Base-by-base conservation (phyloP, 37 sponge, comb jelly and placozoan genomes). In the Beroe ovata region DNA sequence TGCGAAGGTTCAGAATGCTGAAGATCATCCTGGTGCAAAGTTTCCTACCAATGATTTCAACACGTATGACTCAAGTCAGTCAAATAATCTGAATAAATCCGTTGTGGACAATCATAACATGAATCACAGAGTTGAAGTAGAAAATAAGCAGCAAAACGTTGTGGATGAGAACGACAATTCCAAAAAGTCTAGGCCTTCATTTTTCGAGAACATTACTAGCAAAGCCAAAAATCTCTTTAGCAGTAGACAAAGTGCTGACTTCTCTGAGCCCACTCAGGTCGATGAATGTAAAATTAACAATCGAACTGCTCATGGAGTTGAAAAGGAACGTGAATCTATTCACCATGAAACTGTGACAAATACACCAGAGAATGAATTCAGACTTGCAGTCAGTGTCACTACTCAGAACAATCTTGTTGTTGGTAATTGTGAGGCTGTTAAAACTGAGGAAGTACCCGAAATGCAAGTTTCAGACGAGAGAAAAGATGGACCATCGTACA, bases 171-270 rank as follows among this genome's bases (percentile, higher is more conserved):
- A 66, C 30, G 69, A 66, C 34, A 66, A 66, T 16, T 25, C 11
- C 19, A 66, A 30, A 30, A 66, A 30, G 36, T 33, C 32, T 66
- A 66, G 34, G 69, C 30, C 69, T 0, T 66, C 69, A 34, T 66
- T 66, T 18, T 30, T 66, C 2, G 69, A 30, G 2, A 66, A 33
- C 35, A 66, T 66, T 4, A 30, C 69, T 0, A 66, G 4, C 35
- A 66, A 66, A 30, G 69, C 69, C 29, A 66, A 66, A 18, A 66
- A 66, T 6, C 30, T 66, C 6, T 66, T 66, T 1, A 62, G 8
- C n/a, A 6, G 11, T 47, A 47, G 11, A 47, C 54, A 47, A 11
- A 47, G 54, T 47, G 6, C 54, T 47, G 11, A 6, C 11, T 47
- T 11, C 11, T 11, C 6, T 6, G 54, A 47, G 11, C 11, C 11